Evolutionary conservation across 2,888 invertebrate species (phyloP).

Genomic region (Phasia obesa): DNA sequence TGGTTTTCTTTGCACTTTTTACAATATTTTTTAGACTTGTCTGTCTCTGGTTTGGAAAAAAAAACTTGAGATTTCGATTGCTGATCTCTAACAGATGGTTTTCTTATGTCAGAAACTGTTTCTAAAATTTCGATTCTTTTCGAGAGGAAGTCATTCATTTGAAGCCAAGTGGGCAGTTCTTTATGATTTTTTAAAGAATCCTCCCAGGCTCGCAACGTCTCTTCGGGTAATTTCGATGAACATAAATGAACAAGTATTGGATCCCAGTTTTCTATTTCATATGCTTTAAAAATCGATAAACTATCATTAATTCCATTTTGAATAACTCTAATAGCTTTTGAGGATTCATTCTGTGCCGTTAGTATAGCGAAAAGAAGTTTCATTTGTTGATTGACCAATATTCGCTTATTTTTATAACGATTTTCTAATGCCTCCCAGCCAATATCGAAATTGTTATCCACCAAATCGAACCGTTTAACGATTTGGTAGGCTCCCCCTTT

Average conservation of each 20-base stretch:
- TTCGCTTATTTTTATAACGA: constrained; percentile 24
- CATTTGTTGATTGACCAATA: not conserved
- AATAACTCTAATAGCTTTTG: not conserved
- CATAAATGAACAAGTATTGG: constrained; percentile 8
- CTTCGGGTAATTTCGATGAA: constrained; percentile 21
- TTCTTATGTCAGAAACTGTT: constrained; percentile 12
- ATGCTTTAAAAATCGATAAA: not conserved
- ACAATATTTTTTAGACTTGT: not conserved
- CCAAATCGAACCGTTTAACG: constrained; percentile 27
- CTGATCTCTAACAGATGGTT: not conserved
- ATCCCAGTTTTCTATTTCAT: not conserved
- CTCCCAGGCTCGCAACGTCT: constrained; percentile 23
- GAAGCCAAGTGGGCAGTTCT: constrained; percentile 21
- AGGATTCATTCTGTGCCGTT: not conserved
- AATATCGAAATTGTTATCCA: constrained; percentile 21
- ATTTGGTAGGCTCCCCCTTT: constrained; percentile 39
- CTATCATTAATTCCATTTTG: not conserved
- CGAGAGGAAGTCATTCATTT: constrained; percentile 4
- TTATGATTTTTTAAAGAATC: constrained; percentile 21
- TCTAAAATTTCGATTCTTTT: constrained; percentile 38
- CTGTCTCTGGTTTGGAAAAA: not conserved
- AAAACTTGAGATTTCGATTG: constrained; percentile 11
- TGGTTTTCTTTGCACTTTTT: constrained; percentile 37
- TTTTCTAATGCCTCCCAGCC: constrained; percentile 28
- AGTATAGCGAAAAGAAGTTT: not conserved